Base-by-base conservation (phyloP, 2,888 invertebrate genomes). In the Harpalus rubripes region DNA sequence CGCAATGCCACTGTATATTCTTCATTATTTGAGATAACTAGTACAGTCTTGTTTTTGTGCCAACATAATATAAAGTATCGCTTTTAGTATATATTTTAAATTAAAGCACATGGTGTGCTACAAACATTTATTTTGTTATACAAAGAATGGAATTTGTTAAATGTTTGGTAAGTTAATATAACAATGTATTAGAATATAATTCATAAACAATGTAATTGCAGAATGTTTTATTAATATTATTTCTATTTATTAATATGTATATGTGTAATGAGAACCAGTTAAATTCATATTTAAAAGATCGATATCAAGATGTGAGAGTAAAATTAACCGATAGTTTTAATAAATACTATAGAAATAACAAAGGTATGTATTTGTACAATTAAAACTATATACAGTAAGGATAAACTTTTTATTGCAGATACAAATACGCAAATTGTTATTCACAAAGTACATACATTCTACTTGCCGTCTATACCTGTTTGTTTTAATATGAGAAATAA, bases 401-500 rank as follows among this genome's bases (percentile, higher is more conserved):
- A 26, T 56, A n/a, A 56, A 58, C 26, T 15, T 44, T 32, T 26
- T 12, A 12, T 78, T 78, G 15, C 58, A 78, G 78, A 78, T 76
- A 56, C 26, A 22, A 7, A 78, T 26, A 78, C 18, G 12, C 16
- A 58, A 32, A 26, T 78, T 32, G 26, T n/a, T 58, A n/a, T 78
- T 22, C 26, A 58, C 15, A 56, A 78, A 22, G 15, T 26, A 26
- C 26, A 78, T 58, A 78, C 56, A 15, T 78, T 78, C 26, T 58
- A 78, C n/a, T 32, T 78, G n/a, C 78, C 78, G 7, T 58, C 22
- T 7, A 78, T 58, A 58, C 78, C 78, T 18, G 7, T 78, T 32
- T 78, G 78, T 78, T 78, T 78, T 78, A 78, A 78, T 78, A 78
- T 78, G 78, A n/a, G 16, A 26, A 78, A 78, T 78, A 26, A 22